These are phyloP conservation scores for Clitarchus hookeri DNA, from an alignment of 2,888 invertebrate species.

Conservation along the genomic window DNA sequence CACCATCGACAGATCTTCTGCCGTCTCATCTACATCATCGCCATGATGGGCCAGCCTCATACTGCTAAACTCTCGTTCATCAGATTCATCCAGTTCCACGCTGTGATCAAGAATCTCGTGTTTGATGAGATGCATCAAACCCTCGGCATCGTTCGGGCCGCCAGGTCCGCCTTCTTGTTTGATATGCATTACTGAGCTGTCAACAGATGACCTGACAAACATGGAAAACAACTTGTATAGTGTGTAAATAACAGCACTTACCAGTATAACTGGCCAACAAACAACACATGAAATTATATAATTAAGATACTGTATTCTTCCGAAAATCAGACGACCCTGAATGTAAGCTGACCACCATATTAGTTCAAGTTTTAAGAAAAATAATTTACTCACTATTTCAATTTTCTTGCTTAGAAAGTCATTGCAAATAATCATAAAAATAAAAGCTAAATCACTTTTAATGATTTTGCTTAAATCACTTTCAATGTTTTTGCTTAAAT, in stretches of 20 bases:
- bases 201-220: slow-evolving; percentile 39
- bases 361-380: too few relatives aligned
- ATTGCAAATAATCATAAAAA: too few relatives aligned
- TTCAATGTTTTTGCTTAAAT: too few relatives aligned
- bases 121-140: slow-evolving; percentile 42
- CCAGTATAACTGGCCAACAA: too few relatives aligned
- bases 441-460: too few relatives aligned
- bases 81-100: slow-evolving; percentile 39
- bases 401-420: too few relatives aligned
- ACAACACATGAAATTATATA: too few relatives aligned
- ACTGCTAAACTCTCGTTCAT: slow-evolving; percentile 29
- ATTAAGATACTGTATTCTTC: too few relatives aligned
- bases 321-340: too few relatives aligned
- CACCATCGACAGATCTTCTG: slow-evolving; percentile 43
- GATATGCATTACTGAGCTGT: slow-evolving; percentile 40
- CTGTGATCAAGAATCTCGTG: slow-evolving; percentile 42
- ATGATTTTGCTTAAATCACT: too few relatives aligned
- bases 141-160: slow-evolving; percentile 35
- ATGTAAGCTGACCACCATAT: too few relatives aligned
- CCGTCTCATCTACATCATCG: slow-evolving; percentile 42
- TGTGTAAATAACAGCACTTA: neutral
- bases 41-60: slow-evolving; percentile 23
- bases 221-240: neutral
- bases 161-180: slow-evolving; percentile 39
- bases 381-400: too few relatives aligned